Evolutionary conservation across 2,797 vertebrate species (phyloP), one percentile per base, ranked within the genome.

Genomic region (Clarias laeviceps): DNA sequence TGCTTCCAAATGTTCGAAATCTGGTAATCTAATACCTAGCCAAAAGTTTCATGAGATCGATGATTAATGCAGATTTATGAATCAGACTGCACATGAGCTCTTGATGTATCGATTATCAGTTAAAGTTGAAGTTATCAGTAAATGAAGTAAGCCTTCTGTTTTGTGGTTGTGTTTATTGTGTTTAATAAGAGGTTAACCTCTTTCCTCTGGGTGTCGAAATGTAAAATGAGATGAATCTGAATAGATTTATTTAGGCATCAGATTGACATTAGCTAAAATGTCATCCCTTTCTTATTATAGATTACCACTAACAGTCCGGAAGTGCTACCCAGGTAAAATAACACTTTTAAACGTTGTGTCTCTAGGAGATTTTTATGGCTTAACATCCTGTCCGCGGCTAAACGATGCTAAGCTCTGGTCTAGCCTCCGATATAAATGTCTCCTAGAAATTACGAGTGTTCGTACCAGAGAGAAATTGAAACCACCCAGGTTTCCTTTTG

Each of bases 121-220:
- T 74, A 8, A 74, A 54, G 72, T 17, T 77, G 34, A 78, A n/a
- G n/a, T n/a, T n/a, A n/a, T n/a, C n/a, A n/a, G n/a, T n/a, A 34
- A 78, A 78, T 77, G 9, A 57, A 14, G 9, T 57, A 76, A 20
- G 27, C n/a, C 27, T 54, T 29, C 15, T 56, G 4, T 29, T 76
- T 77, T 34, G 74, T 57, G 6, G 15, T 29, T 22, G 27, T 56
- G 1, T 72, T 70, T 70, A 40, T 24, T 40, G n/a, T n/a, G n/a
- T 24, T 9, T 45, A 45, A 40, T 40, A 22, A 9, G 22, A 40
- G 69, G 40, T 11, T 70, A 37, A 70, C 22, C 14, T 20, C 40
- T 70, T 40, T 40, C 69, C 22, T 70, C 22, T 2, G 37, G 18
- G 37, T 12, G 22, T n/a, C 22, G 24, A 72, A 5, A 40, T 72